Conservation (phyloP, 2,113 vertebrate genomes). For the Sceloporus undulatus region DNA sequence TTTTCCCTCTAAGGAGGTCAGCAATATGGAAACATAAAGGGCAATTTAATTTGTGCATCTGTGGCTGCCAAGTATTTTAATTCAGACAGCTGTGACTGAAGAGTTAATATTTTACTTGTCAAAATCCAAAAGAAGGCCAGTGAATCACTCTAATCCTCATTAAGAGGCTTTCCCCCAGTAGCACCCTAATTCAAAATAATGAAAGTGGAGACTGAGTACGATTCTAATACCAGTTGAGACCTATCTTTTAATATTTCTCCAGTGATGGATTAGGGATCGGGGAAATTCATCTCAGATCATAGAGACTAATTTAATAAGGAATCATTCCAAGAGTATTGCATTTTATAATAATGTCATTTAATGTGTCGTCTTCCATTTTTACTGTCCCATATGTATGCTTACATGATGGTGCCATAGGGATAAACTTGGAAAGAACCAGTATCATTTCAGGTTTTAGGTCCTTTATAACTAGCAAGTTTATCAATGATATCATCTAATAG, state of each 20-base stretch:
- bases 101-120: slow-evolving; percentile 99
- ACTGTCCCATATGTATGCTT: slow-evolving; percentile 99
- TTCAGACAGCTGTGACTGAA: slow-evolving; percentile 99
- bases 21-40: slow-evolving; percentile 99
- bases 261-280: slow-evolving; percentile 99
- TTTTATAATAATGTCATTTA: slow-evolving; percentile 99
- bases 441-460: slow-evolving; percentile 79
- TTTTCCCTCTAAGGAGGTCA: slow-evolving; percentile 95
- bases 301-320: slow-evolving; percentile 99
- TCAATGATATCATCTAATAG: slow-evolving; percentile 72
- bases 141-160: slow-evolving; percentile 99
- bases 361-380: slow-evolving; percentile 99
- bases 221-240: slow-evolving; percentile 99
- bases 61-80: slow-evolving; percentile 99
- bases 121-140: slow-evolving; percentile 98
- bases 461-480: slow-evolving; percentile 73
- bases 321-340: slow-evolving; percentile 99
- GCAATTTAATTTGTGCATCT: slow-evolving; percentile 99
- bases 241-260: slow-evolving; percentile 99
- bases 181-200: slow-evolving; percentile 99
- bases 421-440: slow-evolving; percentile 93
- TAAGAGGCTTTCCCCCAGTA: slow-evolving; percentile 99
- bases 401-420: slow-evolving; percentile 96
- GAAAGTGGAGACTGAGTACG: slow-evolving; percentile 99
- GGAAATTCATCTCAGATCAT: slow-evolving; percentile 99